Evolutionary conservation across 2,888 invertebrate genomes (phyloP).

Genomic region (Prenolepis imparis): DNA sequence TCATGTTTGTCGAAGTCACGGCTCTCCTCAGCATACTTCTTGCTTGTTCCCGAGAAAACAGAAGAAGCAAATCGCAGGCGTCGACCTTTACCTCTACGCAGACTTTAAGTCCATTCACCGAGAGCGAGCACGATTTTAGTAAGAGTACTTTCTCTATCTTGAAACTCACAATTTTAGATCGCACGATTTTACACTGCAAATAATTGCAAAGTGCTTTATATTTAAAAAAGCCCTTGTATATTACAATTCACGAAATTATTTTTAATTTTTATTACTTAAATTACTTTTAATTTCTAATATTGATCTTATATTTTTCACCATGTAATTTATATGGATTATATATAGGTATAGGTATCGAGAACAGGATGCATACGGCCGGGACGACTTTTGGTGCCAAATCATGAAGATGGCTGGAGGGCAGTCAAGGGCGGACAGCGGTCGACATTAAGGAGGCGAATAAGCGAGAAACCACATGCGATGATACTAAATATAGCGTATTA

Average conservation of each 20-base stretch:
- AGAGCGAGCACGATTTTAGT: constrained; percentile 83
- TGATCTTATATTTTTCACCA: not conserved
- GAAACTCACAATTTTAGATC: not conserved
- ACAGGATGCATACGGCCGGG: constrained; percentile 82
- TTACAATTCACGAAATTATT: not conserved
- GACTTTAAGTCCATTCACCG: constrained; percentile 82
- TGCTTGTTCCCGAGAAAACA: constrained; percentile 90
- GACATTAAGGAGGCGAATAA: constrained; percentile 57
- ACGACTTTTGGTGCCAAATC: constrained; percentile 83
- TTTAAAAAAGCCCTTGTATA: not conserved
- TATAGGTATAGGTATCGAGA: constrained; percentile 81
- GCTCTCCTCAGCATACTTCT: constrained; percentile 91
- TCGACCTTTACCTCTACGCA: constrained; percentile 84
- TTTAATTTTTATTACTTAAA: not conserved
- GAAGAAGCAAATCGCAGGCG: constrained; percentile 86
- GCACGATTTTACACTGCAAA: not conserved
- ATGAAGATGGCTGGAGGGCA: constrained; percentile 85
- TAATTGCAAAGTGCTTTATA: not conserved
- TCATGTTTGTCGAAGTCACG: constrained; percentile 91
- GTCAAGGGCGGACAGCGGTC: constrained; percentile 74
- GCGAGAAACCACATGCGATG: constrained; percentile 30
- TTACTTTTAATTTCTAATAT: not conserved
- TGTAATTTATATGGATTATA: not conserved
- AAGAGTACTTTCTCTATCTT: not conserved
- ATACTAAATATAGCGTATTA: constrained; percentile 59